Evolutionary conservation across 2,888 invertebrate species (phyloP).

Genomic region (Balanococcus diminutus): DNA sequence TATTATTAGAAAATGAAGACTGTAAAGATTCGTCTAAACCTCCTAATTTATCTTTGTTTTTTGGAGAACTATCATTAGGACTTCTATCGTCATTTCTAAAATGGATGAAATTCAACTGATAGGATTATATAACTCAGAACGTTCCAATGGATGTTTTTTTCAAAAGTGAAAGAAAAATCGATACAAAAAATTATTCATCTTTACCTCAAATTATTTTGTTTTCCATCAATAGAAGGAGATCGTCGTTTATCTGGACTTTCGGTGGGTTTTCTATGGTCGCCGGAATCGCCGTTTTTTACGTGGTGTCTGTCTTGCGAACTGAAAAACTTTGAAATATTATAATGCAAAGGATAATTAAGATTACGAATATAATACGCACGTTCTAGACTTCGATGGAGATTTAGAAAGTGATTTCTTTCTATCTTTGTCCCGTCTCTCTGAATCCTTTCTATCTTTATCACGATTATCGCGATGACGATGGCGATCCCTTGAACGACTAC

Average conservation of each 20-base stretch:
- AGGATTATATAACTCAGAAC: neutral
- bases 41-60: slow-evolving; percentile 9
- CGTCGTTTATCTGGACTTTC: slow-evolving; percentile 8
- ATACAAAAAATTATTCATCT: neutral
- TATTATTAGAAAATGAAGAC: neutral
- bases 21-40: slow-evolving; percentile 4
- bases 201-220: slow-evolving; percentile 35
- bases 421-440: slow-evolving; percentile 62
- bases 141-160: neutral
- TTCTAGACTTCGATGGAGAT: slow-evolving; percentile 45
- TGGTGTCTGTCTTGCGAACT: slow-evolving; percentile 36
- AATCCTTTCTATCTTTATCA: slow-evolving; percentile 60
- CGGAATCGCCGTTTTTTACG: slow-evolving; percentile 46
- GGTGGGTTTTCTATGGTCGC: neutral
- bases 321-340: neutral
- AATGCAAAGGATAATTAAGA: neutral
- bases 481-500: slow-evolving; percentile 58
- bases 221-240: slow-evolving; percentile 20
- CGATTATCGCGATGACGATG: slow-evolving; percentile 58
- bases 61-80: neutral
- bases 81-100: slow-evolving; percentile 38
- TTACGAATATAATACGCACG: neutral
- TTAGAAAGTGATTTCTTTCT: slow-evolving; percentile 54
- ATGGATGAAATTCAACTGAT: neutral
- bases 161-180: neutral